phyloP scores from a whole-genome alignment of 2,888 invertebrate genomes.

The Xestobium rufovillosum region DNA sequence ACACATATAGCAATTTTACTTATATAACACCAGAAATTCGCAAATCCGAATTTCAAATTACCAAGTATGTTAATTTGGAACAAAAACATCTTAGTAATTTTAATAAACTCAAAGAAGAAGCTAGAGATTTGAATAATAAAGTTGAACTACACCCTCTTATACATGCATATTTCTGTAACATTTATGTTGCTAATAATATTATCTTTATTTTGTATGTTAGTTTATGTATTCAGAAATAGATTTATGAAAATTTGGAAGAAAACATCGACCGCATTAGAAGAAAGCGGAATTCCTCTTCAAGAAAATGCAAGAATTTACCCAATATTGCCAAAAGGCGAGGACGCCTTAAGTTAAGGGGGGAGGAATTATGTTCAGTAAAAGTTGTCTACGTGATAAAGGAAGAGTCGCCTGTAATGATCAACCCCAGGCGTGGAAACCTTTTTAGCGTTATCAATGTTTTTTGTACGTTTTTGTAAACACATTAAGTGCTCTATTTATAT shows the following conservation, averaged over 20 bases:
- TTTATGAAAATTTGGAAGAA: not conserved
- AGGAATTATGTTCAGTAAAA: constrained; percentile 7
- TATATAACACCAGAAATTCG: not conserved
- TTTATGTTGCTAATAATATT: not conserved
- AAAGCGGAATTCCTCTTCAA: not conserved
- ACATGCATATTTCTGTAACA: constrained; percentile 3
- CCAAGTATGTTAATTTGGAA: constrained; percentile 1
- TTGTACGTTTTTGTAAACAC: too few relatives aligned
- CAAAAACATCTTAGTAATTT: constrained; percentile 4
- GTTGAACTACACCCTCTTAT: constrained; percentile 2
- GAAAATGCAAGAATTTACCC: not conserved
- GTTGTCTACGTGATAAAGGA: too few relatives aligned
- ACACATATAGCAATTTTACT: constrained; percentile 1
- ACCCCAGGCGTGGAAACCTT: too few relatives aligned
- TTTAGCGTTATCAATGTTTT: too few relatives aligned
- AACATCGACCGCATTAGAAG: not conserved
- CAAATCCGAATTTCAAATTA: not conserved
- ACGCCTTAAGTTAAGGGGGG: constrained; percentile 6
- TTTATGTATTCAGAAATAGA: constrained; percentile 1
- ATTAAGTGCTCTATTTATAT: too few relatives aligned
- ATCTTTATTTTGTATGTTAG: not conserved
- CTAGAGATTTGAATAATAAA: not conserved
- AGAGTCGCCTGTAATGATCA: too few relatives aligned
- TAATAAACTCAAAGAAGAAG: constrained; percentile 2
- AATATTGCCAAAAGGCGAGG: constrained; percentile 2